phyloP scores from a whole-genome alignment of 2,888 invertebrate genomes.

The Branchipolynoe longqiensis region DNA sequence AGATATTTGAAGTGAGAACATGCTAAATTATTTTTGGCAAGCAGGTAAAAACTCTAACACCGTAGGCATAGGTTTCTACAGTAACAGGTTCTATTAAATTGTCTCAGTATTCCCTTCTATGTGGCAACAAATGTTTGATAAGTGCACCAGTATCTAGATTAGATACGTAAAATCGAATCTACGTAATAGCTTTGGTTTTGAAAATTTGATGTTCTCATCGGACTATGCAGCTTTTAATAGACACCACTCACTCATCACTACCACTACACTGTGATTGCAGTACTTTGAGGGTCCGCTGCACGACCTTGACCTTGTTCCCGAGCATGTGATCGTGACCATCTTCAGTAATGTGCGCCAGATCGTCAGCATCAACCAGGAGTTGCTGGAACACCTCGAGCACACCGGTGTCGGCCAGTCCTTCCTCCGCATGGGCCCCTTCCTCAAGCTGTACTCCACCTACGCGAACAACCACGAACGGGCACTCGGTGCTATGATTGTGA shows the following conservation, averaged over 20 bases:
- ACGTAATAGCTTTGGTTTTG: neutral
- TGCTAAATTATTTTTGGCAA: too few species aligned
- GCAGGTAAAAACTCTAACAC: too few species aligned
- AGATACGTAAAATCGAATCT: neutral
- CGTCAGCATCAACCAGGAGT: slow-evolving; percentile 82
- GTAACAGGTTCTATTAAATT: too few species aligned
- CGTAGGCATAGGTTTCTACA: too few species aligned
- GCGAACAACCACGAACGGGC: slow-evolving; percentile 88
- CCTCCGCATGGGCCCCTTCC: slow-evolving; percentile 88
- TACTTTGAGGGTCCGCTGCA: slow-evolving; percentile 79
- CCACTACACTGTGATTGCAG: slow-evolving; percentile 67
- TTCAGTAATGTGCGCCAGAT: slow-evolving; percentile 81
- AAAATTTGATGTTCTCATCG: too few species aligned
- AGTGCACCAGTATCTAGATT: neutral
- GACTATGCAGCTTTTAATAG: neutral
- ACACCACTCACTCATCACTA: neutral
- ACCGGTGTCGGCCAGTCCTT: slow-evolving; percentile 87
- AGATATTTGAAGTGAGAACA: too few species aligned
- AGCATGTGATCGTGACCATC: slow-evolving; percentile 74
- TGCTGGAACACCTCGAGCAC: slow-evolving; percentile 79
- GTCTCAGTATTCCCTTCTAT: too few species aligned
- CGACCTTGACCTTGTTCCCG: slow-evolving; percentile 75
- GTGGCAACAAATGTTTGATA: neutral
- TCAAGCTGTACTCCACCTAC: slow-evolving; percentile 90
- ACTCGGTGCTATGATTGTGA: slow-evolving; percentile 85